These are phyloP conservation scores for Agriotes lineatus DNA, from an alignment of 2,888 invertebrate species.

Conservation along the genomic window DNA sequence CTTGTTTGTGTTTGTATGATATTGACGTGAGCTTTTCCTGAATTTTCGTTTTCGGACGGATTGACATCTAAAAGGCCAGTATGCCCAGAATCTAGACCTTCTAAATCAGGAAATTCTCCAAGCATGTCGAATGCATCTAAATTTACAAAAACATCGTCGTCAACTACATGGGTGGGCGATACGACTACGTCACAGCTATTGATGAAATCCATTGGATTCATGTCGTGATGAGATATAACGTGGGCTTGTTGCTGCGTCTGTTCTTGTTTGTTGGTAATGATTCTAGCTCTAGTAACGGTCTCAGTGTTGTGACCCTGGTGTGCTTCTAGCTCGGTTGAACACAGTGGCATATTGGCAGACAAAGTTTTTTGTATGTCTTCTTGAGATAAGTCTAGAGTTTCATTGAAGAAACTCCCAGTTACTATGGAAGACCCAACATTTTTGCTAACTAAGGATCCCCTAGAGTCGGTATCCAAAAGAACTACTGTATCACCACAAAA, in stretches of 20 bases:
- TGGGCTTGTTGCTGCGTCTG: conserved; percentile 44
- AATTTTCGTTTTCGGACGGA: conserved; percentile 58
- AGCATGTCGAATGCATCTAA: conserved; percentile 95
- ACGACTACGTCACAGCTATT: conserved; percentile 81
- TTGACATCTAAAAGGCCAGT: conserved; percentile 66
- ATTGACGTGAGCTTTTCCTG: conserved; percentile 50
- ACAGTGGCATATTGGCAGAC: conserved; percentile 89
- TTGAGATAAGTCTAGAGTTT: conserved; percentile 90
- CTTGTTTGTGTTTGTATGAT: conserved; percentile 44
- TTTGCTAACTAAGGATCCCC: conserved; percentile 62
- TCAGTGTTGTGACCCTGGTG: conserved; percentile 62
- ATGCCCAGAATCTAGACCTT: conserved; percentile 79
- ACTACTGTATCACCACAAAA: conserved; percentile 72
- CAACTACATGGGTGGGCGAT: conserved; percentile 79
- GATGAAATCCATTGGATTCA: conserved; percentile 89
- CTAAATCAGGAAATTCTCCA: conserved; percentile 90
- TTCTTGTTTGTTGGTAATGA: conserved; percentile 47
- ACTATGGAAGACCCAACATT: conserved; percentile 68
- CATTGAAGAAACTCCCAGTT: conserved; percentile 79
- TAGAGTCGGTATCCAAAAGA: conserved; percentile 65
- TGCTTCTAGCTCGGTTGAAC: conserved; percentile 69
- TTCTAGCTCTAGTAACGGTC: conserved; percentile 53
- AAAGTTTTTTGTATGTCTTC: conserved; percentile 94
- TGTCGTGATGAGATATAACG: conserved; percentile 58
- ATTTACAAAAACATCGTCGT: conserved; percentile 93